These are phyloP conservation scores for Ptilodon capucinus DNA, from an alignment of 2,888 invertebrate species.

Conservation along the genomic window DNA sequence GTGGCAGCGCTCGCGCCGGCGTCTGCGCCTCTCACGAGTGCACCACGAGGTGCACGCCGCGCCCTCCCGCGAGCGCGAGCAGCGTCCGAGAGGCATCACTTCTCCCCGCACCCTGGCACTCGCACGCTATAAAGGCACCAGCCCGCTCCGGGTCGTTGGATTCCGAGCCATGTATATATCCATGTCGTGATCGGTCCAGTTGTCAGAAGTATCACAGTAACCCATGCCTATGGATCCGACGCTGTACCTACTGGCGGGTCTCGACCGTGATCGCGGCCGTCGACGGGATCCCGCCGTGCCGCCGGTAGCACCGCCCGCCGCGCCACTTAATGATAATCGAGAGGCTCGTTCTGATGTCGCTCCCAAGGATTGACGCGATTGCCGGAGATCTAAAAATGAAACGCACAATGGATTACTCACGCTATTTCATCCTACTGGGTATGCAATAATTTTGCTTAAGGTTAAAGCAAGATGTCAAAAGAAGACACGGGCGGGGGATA, in stretches of 20 bases:
- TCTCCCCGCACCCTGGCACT: constrained; percentile 48
- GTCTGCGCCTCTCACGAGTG: constrained; percentile 43
- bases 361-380: constrained; percentile 93
- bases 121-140: constrained; percentile 89
- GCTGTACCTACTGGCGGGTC: constrained; percentile 90
- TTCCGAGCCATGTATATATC: constrained; percentile 97
- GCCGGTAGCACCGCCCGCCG: constrained; percentile 84
- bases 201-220: constrained; percentile 94
- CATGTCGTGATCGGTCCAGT: constrained; percentile 98
- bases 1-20: constrained; percentile 34
- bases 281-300: constrained; percentile 85
- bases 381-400: constrained; percentile 87
- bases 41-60: constrained; percentile 52
- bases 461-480: constrained; percentile 19
- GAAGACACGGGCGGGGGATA: constrained; percentile 10
- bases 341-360: constrained; percentile 92
- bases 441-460: constrained; percentile 3
- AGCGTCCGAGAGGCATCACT: constrained; percentile 42
- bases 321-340: constrained; percentile 87
- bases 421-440: neutral
- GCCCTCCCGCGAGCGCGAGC: constrained; percentile 44
- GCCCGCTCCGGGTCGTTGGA: constrained; percentile 92
- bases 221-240: constrained; percentile 93
- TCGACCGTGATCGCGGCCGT: constrained; percentile 90
- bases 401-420: neutral